Base-by-base conservation (phyloP, 30 jellyfish, hydroid and myxozoan genomes). In the Clytia hemisphaerica region DNA sequence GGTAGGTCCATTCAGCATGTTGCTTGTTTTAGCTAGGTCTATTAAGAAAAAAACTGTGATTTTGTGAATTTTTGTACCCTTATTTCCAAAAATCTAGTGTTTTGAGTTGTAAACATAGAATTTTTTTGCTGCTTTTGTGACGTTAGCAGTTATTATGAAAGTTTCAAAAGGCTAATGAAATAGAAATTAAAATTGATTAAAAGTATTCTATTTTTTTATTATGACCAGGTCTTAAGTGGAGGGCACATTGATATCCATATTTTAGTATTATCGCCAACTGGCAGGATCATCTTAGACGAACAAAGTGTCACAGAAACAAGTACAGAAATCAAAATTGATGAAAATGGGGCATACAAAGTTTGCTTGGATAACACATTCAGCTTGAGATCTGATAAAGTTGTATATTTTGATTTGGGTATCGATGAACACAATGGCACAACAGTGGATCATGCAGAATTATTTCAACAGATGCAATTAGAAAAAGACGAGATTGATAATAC, bases 401-500 rank as follows among this genome's bases (percentile, higher is more conserved):
- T 84, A 26, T 77, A 84, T 57, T 84, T 84, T 75, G 95, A 84
- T 45, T 89, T 84, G 57, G 95, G 95, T 12, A 67, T 76, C 16
- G 70, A 61, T 63, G 94, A 73, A 32, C 31, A 48, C 21, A 48
- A 48, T 48, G 27, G 27, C 6, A 48, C 61, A 19, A 32, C 31
- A 5, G 31, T 48, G 31, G 61, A 48, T 9, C 61, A 48, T 9
- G 78, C 37, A 4, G 78, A 65, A 36, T 45, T 58, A 21, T 6
- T 22, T 7, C 37, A 57, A 6, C 19, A 2, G 7, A 25, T 32
- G 34, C 27, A 30, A 7, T 67, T 65, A 21, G 69, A 3, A 28
- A 65, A 65, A 21, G 78, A 65, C 34, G 68, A 48, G 2, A 35
- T 35, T 37, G 78, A 65, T 22, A 37, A 65, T 37, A 40, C 26